Evolutionary conservation across 2,888 invertebrate species (phyloP), one percentile per base, ranked within the genome.

Genomic region (Acanthosepion pharaonis): DNA sequence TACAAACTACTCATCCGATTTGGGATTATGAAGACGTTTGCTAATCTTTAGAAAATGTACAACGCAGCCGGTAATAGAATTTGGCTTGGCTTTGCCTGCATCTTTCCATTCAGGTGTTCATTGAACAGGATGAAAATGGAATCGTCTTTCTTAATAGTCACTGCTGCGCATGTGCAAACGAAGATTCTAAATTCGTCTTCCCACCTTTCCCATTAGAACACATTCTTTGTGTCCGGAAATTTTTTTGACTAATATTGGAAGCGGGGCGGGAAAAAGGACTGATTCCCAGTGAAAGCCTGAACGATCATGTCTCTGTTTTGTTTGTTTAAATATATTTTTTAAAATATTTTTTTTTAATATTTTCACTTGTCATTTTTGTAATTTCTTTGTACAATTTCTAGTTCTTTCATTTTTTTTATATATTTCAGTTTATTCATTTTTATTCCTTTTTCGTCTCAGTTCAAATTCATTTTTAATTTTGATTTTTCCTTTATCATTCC

Each of bases 11-110:
- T 78, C 78, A n/a, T 15, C 78, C n/a, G 78, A 78, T 78, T 78
- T 78, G 78, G 78, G 78, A n/a, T 78, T 78, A 33, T 78, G 78
- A 78, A 78, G 78, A 78, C 78, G 78, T 78, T 78, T 78, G 78
- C 78, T 78, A 78, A 78, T 78, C 78, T 78, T 78, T 78, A 78
- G 78, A 78, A 78, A 78, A 15, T 78, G 78, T 78, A 78, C n/a
- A 78, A n/a, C n/a, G 78, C 78, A 78, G 78, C 78, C 78, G 78
- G 78, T 78, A 78, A 78, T 78, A 78, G 78, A 78, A 78, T 78
- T 78, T 78, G 78, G n/a, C 78, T n/a, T n/a, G n/a, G 78, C 78
- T 78, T n/a, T 33, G 78, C n/a, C 78, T 78, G 78, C 33, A n/a
- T 78, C 78, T 78, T 78, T 78, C 78, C 15, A 78, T 78, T 78